A percentile compares a stretch with the other conserved stretches of the same genome.
Evolutionary conservation across 2,888 invertebrate species (phyloP).

Genomic region (Steromphala cineraria): DNA sequence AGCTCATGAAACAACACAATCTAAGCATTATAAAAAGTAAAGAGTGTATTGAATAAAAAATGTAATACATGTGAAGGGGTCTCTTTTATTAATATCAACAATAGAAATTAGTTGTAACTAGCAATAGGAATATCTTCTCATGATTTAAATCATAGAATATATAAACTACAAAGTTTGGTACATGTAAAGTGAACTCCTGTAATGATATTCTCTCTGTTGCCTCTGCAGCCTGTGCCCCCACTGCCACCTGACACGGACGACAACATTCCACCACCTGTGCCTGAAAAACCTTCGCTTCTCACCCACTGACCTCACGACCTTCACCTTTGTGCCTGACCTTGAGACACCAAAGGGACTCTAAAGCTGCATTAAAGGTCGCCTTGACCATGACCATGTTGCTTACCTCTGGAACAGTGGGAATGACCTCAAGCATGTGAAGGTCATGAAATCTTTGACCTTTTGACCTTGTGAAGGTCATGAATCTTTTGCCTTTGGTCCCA

Average conservation of each 20-base stretch:
- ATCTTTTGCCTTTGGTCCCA: not conserved
- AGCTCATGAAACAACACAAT: too few relatives aligned
- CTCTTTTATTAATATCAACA: too few relatives aligned
- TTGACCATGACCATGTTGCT: not conserved
- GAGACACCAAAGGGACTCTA: not conserved
- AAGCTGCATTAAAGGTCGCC: not conserved
- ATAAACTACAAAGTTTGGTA: too few relatives aligned
- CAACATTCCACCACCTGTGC: conserved; percentile 23
- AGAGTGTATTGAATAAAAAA: too few relatives aligned
- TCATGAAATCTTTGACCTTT: not conserved
- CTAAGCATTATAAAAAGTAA: too few relatives aligned
- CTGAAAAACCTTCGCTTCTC: conserved; percentile 23
- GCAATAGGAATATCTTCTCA: too few relatives aligned
- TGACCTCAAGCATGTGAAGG: conserved; percentile 14
- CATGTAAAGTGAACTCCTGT: too few relatives aligned
- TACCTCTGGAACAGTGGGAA: conserved; percentile 2
- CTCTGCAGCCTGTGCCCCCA: conserved; percentile 16
- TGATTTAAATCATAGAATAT: too few relatives aligned
- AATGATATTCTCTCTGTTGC: too few relatives aligned
- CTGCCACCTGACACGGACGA: conserved; percentile 16
- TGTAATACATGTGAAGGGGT: too few relatives aligned
- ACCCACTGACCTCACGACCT: conserved; percentile 9
- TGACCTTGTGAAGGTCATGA: not conserved
- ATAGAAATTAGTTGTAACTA: too few relatives aligned
- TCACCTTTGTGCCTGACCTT: conserved; percentile 12